phyloP scores from a whole-genome alignment of 2,888 invertebrate genomes.

The Noctua pronuba region DNA sequence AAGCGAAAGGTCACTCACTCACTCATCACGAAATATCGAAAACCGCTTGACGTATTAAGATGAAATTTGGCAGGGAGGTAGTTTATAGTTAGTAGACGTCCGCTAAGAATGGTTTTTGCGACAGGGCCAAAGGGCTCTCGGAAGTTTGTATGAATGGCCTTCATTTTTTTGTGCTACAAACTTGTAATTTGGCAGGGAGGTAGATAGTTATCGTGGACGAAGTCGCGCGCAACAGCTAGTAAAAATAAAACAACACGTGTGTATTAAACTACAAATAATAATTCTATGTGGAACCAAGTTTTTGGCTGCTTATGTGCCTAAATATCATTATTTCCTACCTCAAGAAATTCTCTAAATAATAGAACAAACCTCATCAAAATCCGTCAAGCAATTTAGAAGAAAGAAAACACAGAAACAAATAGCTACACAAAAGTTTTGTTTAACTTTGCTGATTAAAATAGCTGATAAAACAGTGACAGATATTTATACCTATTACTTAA shows the following conservation, averaged over 20 bases:
- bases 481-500: background rate
- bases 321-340: background rate
- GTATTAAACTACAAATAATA: background rate
- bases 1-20: no score
- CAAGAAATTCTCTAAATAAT: background rate
- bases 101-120: no score
- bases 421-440: background rate
- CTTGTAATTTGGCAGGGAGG: no score
- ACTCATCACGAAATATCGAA: no score
- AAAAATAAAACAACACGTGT: background rate
- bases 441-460: constrained; percentile 10
- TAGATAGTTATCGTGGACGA: no score
- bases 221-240: no score
- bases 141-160: no score
- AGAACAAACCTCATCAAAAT: background rate
- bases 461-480: constrained; percentile 1
- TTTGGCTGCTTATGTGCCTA: background rate
- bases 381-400: background rate
- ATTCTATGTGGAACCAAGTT: background rate
- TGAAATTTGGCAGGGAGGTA: no score
- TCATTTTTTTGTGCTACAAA: no score
- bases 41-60: no score
- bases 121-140: no score
- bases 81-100: no score
- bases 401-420: background rate